Evolutionary conservation across 1,140 invertebrate genomes (phyloP).

Genomic region (Bombus fervidus): DNA sequence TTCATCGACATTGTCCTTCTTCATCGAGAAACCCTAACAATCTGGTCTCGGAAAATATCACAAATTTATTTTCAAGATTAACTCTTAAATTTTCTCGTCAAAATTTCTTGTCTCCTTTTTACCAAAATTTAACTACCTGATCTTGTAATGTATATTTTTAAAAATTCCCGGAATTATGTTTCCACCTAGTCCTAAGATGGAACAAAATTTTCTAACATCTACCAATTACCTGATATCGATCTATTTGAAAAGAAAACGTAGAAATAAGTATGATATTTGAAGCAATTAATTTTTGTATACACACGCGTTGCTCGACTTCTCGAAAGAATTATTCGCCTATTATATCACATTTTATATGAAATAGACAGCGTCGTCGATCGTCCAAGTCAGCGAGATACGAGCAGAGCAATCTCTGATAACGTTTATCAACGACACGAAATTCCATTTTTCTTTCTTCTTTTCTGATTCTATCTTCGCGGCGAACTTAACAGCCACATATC

Average conservation of each 20-base stretch:
- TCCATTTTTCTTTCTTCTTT: not conserved
- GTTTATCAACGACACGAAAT: slow-evolving; percentile 9
- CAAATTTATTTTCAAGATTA: too few species aligned
- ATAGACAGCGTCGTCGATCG: not conserved
- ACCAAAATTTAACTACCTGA: too few species aligned
- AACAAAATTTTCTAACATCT: too few species aligned
- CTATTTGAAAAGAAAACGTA: too few species aligned
- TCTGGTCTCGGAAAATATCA: too few species aligned
- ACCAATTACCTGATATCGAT: too few species aligned
- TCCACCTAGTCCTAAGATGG: too few species aligned
- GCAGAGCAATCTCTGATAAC: slow-evolving; percentile 1
- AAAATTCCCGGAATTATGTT: too few species aligned
- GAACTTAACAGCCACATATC: not conserved
- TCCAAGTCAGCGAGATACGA: not conserved
- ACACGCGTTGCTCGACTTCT: not conserved
- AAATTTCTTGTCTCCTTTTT: too few species aligned
- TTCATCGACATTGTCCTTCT: not conserved
- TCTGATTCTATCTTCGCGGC: not conserved
- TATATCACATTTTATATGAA: not conserved
- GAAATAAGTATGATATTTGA: not conserved
- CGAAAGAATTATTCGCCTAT: not conserved
- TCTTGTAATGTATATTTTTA: too few species aligned
- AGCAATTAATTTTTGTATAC: not conserved
- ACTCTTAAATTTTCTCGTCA: too few species aligned
- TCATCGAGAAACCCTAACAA: too few species aligned